These are phyloP conservation scores for Myotis daubentonii DNA, from an alignment of 2,797 vertebrate species.

Conservation along the genomic window DNA sequence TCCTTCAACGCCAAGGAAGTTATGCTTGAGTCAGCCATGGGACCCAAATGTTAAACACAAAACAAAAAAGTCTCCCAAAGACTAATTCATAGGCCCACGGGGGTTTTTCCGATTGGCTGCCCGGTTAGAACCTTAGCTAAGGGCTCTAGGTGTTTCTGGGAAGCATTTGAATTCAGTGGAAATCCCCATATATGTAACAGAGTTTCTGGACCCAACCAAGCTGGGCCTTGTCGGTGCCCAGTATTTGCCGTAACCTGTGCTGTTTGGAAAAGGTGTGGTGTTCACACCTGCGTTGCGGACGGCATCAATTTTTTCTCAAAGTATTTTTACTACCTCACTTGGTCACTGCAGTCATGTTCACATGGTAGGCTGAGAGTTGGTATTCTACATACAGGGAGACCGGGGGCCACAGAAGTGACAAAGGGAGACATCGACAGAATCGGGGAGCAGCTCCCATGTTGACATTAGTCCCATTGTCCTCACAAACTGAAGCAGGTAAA, in stretches of 20 bases:
- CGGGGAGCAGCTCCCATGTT: background rate
- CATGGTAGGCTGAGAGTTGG: background rate
- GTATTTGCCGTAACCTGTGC: background rate
- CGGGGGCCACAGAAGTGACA: background rate
- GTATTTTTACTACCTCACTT: background rate
- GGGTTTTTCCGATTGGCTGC: background rate
- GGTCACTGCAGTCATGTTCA: background rate
- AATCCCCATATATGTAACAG: background rate
- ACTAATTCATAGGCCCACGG: background rate
- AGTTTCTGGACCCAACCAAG: background rate
- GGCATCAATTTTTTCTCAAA: background rate
- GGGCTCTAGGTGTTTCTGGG: background rate
- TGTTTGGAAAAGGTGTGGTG: background rate
- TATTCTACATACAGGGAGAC: background rate
- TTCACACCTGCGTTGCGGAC: background rate
- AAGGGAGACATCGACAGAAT: rapidly evolving
- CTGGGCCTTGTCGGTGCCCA: background rate
- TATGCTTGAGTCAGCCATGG: conserved; percentile 24
- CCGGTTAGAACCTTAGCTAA: background rate
- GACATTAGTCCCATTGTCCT: rapidly evolving
- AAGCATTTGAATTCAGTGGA: background rate
- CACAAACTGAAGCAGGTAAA: background rate
- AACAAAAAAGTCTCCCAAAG: background rate
- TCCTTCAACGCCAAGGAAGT: conserved; percentile 27
- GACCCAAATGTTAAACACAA: background rate